Evolutionary conservation across 2,888 invertebrate genomes (phyloP).

Genomic region (Nomada lathburiana): DNA sequence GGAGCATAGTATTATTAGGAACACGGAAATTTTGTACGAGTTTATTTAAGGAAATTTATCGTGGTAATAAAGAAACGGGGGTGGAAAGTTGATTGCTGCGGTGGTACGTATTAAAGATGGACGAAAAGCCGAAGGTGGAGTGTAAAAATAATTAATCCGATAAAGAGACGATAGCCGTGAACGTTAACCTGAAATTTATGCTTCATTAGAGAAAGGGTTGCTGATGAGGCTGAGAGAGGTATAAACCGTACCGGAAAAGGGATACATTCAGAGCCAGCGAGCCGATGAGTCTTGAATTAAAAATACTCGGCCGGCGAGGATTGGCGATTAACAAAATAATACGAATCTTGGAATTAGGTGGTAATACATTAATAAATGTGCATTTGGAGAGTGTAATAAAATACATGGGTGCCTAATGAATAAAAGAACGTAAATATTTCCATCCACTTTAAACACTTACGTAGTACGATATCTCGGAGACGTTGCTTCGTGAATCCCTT

Average conservation of each 20-base stretch:
- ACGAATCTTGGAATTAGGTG: not conserved
- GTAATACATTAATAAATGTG: not conserved
- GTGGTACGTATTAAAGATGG: not conserved
- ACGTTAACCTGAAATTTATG: constrained; percentile 60
- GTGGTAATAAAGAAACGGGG: not conserved
- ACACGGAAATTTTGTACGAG: not conserved
- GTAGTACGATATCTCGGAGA: not conserved
- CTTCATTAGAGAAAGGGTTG: constrained; percentile 59
- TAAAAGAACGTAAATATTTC: not conserved
- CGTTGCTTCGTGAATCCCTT: not conserved
- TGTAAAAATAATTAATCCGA: constrained; percentile 55
- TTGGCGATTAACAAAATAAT: constrained; percentile 19
- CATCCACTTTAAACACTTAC: not conserved
- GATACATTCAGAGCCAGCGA: constrained; percentile 30
- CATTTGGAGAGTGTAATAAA: not conserved
- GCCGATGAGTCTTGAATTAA: constrained; percentile 39
- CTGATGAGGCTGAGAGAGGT: constrained; percentile 41
- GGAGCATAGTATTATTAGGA: not conserved
- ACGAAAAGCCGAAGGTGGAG: not conserved
- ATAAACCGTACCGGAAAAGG: constrained; percentile 55
- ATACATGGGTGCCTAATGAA: not conserved
- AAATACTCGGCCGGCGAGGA: constrained; percentile 25
- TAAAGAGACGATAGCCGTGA: constrained; percentile 31
- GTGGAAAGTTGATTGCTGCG: not conserved
- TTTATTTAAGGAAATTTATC: not conserved